Evolutionary conservation across 2,888 invertebrate species (phyloP).

Genomic region (Hemithea aestivaria): DNA sequence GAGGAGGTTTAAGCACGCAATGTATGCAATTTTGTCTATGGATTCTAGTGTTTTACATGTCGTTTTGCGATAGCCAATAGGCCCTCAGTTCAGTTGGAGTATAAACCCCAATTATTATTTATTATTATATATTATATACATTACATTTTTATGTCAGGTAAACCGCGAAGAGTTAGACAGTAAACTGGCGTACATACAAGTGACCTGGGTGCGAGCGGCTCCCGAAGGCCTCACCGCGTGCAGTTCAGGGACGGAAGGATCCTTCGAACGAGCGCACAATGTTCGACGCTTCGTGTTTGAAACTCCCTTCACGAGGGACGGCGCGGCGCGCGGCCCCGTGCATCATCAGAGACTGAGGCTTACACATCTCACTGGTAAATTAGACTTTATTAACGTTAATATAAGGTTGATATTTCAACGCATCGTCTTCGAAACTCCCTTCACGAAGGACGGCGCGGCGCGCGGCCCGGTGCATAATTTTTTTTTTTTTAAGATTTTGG

Average conservation of each 20-base stretch:
- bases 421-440: too few relatives aligned
- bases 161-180: slow-evolving; percentile 87
- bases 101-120: too few relatives aligned
- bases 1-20: too few relatives aligned
- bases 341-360: slow-evolving; percentile 95
- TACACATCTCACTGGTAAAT: slow-evolving; percentile 91
- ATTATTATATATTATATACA: too few relatives aligned
- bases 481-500: too few relatives aligned
- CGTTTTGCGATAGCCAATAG: too few relatives aligned
- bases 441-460: too few relatives aligned
- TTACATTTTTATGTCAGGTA: slow-evolving; percentile 69
- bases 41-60: too few relatives aligned
- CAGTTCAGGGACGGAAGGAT: slow-evolving; percentile 84
- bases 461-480: too few relatives aligned
- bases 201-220: slow-evolving; percentile 96
- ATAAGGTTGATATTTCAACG: too few relatives aligned
- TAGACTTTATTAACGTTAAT: slow-evolving; percentile 2
- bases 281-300: slow-evolving; percentile 95
- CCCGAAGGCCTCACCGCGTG: slow-evolving; percentile 89
- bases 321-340: slow-evolving; percentile 86
- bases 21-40: too few relatives aligned
- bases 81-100: too few relatives aligned
- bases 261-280: slow-evolving; percentile 95
- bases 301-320: slow-evolving; percentile 94
- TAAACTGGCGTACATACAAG: slow-evolving; percentile 94